Conservation (phyloP, 2,797 vertebrate species). For the Typhlichthys eigenmanni region DNA sequence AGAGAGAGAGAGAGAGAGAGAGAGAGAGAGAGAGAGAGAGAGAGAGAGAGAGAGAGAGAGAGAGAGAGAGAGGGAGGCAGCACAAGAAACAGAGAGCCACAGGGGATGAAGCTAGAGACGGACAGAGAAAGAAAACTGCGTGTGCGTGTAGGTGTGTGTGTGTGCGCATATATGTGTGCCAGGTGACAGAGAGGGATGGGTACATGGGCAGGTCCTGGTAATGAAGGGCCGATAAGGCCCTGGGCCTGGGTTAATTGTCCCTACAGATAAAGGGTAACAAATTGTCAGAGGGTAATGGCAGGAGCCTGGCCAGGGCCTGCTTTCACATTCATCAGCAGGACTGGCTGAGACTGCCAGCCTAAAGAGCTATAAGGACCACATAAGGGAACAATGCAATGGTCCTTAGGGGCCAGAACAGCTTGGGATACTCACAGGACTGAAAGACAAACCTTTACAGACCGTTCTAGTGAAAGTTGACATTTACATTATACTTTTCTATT, state of each 20-base stretch:
- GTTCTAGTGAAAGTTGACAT: too few species aligned
- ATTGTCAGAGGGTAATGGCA: conserved; percentile 79
- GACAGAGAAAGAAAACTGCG: conserved; percentile 15
- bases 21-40: conserved; percentile 18
- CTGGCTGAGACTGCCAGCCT: conserved; percentile 44
- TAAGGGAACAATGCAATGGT: conserved; percentile 7
- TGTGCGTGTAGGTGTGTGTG: conserved; percentile 18
- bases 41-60: conserved; percentile 15
- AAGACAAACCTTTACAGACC: neutral
- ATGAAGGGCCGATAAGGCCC: conserved; percentile 80
- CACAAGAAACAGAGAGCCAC: conserved; percentile 18
- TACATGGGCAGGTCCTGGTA: conserved; percentile 74
- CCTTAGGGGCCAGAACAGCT: conserved; percentile 1
- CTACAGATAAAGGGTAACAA: conserved; percentile 83
- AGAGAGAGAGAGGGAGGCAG: too few species aligned
- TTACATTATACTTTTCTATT: too few species aligned
- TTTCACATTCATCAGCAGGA: conserved; percentile 80
- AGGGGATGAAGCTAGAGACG: conserved; percentile 35
- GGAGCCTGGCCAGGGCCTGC: conserved; percentile 65
- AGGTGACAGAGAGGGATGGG: conserved; percentile 75
- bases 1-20: conserved; percentile 15
- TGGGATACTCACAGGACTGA: conserved; percentile 15
- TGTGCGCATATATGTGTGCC: conserved; percentile 22
- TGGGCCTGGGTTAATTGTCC: conserved; percentile 82
- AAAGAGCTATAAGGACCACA: conserved; percentile 31